Evolutionary conservation across 1,140 invertebrate species (phyloP).

Genomic region (Bombus confusus): DNA sequence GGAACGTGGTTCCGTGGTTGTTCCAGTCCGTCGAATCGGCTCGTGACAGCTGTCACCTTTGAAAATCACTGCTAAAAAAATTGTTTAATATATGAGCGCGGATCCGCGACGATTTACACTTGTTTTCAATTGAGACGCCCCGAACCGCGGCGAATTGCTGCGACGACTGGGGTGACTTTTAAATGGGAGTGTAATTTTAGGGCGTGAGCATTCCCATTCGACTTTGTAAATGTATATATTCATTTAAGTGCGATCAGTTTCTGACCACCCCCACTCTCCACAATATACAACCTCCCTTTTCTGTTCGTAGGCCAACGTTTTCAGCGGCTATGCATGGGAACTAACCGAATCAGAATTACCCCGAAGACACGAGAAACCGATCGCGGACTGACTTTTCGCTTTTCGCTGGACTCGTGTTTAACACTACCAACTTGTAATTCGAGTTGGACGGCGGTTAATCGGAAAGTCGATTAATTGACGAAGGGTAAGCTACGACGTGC

Average conservation of each 20-base stretch:
- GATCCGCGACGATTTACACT: slow-evolving; percentile 66
- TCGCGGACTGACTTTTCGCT: neutral
- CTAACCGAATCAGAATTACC: neutral
- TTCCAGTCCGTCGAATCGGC: slow-evolving; percentile 76
- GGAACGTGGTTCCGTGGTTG: slow-evolving; percentile 48
- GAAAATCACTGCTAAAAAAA: slow-evolving; percentile 77
- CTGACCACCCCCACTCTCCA: no score
- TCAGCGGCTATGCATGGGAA: neutral
- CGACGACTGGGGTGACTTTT: slow-evolving; percentile 77
- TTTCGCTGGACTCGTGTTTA: neutral
- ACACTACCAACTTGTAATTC: slow-evolving; percentile 32
- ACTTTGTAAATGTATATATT: slow-evolving; percentile 2
- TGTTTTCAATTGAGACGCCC: slow-evolving; percentile 70
- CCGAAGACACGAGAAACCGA: neutral
- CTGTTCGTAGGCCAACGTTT: neutral
- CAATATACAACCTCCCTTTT: neutral
- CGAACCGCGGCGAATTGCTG: slow-evolving; percentile 73
- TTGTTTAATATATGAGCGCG: slow-evolving; percentile 64
- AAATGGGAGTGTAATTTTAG: slow-evolving; percentile 73
- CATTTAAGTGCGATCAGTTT: slow-evolving; percentile 44
- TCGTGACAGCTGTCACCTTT: slow-evolving; percentile 79
- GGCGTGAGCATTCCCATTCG: slow-evolving; percentile 57
- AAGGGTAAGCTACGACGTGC: slow-evolving; percentile 5
- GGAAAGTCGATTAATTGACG: slow-evolving; percentile 30
- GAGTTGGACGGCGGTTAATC: slow-evolving; percentile 58